Evolutionary conservation across 2,888 invertebrate genomes (phyloP), one percentile per base, ranked within the genome.

Genomic region (Andrena marginata): DNA sequence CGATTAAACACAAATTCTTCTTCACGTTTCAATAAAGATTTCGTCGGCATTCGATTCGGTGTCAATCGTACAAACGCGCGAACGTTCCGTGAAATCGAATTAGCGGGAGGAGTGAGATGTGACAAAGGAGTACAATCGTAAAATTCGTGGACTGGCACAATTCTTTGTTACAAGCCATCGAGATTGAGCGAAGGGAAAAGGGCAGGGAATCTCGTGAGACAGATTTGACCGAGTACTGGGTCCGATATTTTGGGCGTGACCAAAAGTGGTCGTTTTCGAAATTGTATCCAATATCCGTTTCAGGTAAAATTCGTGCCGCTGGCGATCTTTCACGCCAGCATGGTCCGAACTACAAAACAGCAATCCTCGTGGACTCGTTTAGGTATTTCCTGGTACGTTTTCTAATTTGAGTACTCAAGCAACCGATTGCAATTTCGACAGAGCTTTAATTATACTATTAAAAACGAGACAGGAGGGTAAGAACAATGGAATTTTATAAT

Each of bases 221-320:
- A 75, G 77, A 82, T 80, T 78, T 67, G 78, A 80, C 76, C 68
- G 76, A 77, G 54, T 64, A 74, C 64, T 31, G 77, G 73, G 29
- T 63, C 20, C 29, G 60, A 23, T 8, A 63, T 64, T 56, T 56
- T 74, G 87, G 88, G 88, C 88, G 88, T 88, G 85, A 85, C 88
- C 71, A 72, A 23, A 72, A 65, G 48, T 67, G 85, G 71, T 87
- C 82, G 82, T 87, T 85, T 75, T 72, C 56, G 84, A 87, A 82
- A 84, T 84, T 74, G 79, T 72, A 51, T 79, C 78, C 70, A 82
- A 88, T 89, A 90, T 89, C 89, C 90, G 85, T 90, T 74, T 89
- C 89, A 90, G 87, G 88, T 87, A 72, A 86, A 85, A 91, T 91
- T 92, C 85, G 88, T 86, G 72, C 77, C 81, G 85, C 84, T 82